phyloP scores from a whole-genome alignment of 2,888 invertebrate genomes.

The Ditula angustiorana region DNA sequence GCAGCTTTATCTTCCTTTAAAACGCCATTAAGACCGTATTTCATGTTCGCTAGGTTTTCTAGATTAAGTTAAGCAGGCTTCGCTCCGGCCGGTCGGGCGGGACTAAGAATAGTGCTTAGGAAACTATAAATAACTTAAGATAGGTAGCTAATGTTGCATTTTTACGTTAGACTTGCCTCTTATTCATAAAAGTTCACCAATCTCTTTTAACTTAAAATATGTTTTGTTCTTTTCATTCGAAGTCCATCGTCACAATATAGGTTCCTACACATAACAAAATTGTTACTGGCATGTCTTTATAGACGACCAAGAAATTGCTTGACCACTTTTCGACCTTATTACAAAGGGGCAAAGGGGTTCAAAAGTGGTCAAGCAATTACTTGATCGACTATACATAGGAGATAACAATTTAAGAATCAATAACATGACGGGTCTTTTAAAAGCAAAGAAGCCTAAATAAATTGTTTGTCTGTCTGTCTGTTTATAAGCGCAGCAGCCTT shows the following conservation, averaged over 20 bases:
- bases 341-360: not conserved
- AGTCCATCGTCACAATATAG: too few relatives aligned
- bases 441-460: not conserved
- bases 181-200: too few relatives aligned
- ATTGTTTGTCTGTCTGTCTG: too few relatives aligned
- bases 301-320: too few relatives aligned
- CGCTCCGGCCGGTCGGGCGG: not conserved
- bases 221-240: too few relatives aligned
- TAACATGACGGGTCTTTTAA: not conserved
- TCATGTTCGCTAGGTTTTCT: constrained; percentile 23
- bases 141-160: not conserved
- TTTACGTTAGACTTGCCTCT: too few relatives aligned
- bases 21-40: constrained; percentile 32
- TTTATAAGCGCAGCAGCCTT: too few relatives aligned
- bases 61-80: constrained; percentile 19
- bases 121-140: not conserved
- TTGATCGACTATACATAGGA: too few relatives aligned
- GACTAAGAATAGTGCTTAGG: constrained; percentile 1
- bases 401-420: not conserved
- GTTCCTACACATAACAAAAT: too few relatives aligned
- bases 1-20: constrained; percentile 31
- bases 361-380: too few relatives aligned
- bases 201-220: too few relatives aligned
- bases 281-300: not conserved
- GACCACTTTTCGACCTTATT: not conserved